These are phyloP conservation scores for Halotydeus destructor DNA, from an alignment of 1,140 invertebrate genomes.

Conservation along the genomic window DNA sequence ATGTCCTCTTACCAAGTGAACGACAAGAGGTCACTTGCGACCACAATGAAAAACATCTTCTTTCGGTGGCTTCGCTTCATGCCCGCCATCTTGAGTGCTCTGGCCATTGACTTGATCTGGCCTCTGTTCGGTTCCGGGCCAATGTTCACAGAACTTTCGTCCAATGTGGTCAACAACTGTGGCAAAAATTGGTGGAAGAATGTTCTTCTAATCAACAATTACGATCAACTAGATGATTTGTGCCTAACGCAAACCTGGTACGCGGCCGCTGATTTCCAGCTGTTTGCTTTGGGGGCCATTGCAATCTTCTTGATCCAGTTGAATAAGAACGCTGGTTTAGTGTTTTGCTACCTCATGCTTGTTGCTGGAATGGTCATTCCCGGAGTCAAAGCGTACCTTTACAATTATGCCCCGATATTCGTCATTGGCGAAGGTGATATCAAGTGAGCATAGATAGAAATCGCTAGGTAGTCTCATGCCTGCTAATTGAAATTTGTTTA, in stretches of 20 bases:
- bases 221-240: background rate
- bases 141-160: background rate
- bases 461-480: too few species aligned
- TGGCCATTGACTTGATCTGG: constrained; percentile 2
- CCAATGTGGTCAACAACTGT: background rate
- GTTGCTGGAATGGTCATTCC: background rate
- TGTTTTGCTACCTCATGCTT: background rate
- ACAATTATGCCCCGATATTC: background rate
- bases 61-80: background rate
- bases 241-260: constrained; percentile 3
- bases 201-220: background rate
- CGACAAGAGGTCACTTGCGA: too few species aligned
- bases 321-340: background rate
- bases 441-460: background rate
- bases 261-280: background rate
- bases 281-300: background rate
- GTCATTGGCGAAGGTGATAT: background rate
- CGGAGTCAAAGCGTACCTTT: background rate
- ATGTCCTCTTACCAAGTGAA: too few species aligned
- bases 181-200: background rate
- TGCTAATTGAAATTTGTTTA: too few species aligned
- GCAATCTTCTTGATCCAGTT: background rate
- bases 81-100: background rate
- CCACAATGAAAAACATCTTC: too few species aligned
- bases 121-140: background rate